Conservation (phyloP, 2,797 vertebrate genomes). For the Sciurus vulgaris region DNA sequence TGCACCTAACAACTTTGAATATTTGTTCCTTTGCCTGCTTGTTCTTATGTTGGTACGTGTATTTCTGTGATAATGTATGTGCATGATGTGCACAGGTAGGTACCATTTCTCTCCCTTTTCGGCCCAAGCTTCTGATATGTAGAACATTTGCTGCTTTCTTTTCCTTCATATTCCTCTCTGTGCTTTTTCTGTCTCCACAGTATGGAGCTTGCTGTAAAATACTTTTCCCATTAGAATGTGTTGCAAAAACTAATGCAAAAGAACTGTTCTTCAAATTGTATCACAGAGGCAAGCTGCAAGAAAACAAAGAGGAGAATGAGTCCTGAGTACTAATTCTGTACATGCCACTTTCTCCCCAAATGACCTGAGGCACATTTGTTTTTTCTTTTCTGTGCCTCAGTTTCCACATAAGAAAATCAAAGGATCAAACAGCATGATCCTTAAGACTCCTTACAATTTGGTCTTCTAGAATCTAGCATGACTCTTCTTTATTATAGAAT, state of each 20-base stretch:
- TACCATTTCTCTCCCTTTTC: background rate
- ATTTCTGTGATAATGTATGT: background rate
- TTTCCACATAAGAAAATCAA: slow-evolving; percentile 26
- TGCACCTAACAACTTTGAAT: background rate
- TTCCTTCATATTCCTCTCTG: background rate
- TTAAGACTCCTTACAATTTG: background rate
- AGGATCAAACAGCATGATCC: background rate
- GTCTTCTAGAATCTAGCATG: background rate
- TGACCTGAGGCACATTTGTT: background rate
- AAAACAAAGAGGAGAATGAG: slow-evolving; percentile 9
- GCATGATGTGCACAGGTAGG: background rate
- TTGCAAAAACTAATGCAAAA: slow-evolving; percentile 31
- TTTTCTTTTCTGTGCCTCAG: background rate
- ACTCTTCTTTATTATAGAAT: background rate
- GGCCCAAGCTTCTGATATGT: background rate
- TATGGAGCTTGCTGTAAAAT: background rate
- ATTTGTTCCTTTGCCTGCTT: background rate
- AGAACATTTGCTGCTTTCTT: background rate
- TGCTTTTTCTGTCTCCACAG: background rate
- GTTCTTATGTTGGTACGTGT: background rate
- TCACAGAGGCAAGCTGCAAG: background rate
- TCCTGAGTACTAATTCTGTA: background rate
- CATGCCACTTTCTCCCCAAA: background rate
- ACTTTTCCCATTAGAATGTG: background rate
- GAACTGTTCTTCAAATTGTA: slow-evolving; percentile 39